Base-by-base conservation (phyloP, 2,797 vertebrate genomes). In the Paramormyrops hopkinsi region DNA sequence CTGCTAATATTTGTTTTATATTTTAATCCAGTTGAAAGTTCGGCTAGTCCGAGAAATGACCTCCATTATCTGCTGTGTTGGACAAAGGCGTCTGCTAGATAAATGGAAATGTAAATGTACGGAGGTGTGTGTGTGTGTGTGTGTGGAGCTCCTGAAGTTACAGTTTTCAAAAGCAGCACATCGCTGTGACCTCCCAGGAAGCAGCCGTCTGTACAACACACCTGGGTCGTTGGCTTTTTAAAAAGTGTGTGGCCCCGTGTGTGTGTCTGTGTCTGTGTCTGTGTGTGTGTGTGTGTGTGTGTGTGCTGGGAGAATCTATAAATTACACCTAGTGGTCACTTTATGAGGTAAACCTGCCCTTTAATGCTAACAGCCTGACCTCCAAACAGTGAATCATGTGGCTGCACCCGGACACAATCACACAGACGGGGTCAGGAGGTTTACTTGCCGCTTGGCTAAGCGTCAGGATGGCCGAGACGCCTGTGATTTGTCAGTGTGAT, bases 1-100 rank as follows among this genome's bases (percentile, higher is more conserved):
- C 76, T 82, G 19, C 41, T 46, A 46, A 82, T 46, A 82, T 82
- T 82, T 82, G 37, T 46, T 46, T 82, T 44, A 82, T 82, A 44
- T 82, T 82, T 46, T 82, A 82, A 82, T 82, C 76, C 19, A 37
- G 65, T 37, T 73, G 65, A 82, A 59, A 82, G 76, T 82, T 82
- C 76, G 46, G 37, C 2, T 82, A 82, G 76, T 82, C 41, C 76
- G 14, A 82, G 76, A 82, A 82, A 46, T 82, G 76, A 82, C 37
- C 76, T 82, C 76, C 37, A 44, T 82, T 82, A 46, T 82, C 37
- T 82, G 76, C 41, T 46, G 19, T 82, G 37, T 82, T 82, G 41
- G 76, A 82, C 76, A 46, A n/a, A 44, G 41, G 19, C 76, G 14
- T 46, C 76, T 46, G 69, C 76, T 82, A 82, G 29, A 82, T 41